Evolutionary conservation across 2,797 vertebrate genomes (phyloP).

Genomic region (Anguilla anguilla): DNA sequence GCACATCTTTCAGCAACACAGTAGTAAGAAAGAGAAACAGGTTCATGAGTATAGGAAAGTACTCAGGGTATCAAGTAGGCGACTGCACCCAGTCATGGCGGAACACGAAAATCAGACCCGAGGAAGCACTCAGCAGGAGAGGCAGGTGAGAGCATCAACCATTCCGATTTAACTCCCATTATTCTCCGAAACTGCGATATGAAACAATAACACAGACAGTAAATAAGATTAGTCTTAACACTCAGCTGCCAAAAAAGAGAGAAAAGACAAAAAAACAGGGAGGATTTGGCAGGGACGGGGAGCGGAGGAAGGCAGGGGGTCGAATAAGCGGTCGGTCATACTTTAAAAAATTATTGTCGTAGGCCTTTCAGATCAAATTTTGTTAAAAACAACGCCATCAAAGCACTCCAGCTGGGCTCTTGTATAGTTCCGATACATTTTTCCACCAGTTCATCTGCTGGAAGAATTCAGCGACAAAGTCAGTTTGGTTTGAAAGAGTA

Average conservation of each 20-base stretch:
- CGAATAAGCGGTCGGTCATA: constrained; percentile 46
- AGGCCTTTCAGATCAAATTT: constrained; percentile 76
- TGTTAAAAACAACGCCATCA: constrained; percentile 71
- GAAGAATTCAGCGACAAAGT: constrained; percentile 62
- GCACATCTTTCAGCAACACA: constrained; percentile 87
- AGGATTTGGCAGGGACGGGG: constrained; percentile 38
- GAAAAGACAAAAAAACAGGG: constrained; percentile 51
- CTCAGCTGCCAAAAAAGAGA: constrained; percentile 51
- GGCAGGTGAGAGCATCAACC: constrained; percentile 88
- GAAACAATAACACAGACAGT: constrained; percentile 61
- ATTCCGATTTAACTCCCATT: constrained; percentile 76
- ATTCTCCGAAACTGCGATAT: constrained; percentile 63
- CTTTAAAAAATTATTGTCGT: constrained; percentile 59
- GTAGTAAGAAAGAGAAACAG: constrained; percentile 83
- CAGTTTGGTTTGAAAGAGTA: constrained; percentile 48
- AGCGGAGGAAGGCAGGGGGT: constrained; percentile 46
- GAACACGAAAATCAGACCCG: constrained; percentile 73
- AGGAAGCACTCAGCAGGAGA: constrained; percentile 74
- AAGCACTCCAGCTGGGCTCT: constrained; percentile 74
- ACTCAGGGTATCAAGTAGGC: constrained; percentile 71
- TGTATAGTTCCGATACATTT: constrained; percentile 52
- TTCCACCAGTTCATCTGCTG: constrained; percentile 50
- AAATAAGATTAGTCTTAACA: constrained; percentile 64
- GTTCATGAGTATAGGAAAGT: constrained; percentile 82
- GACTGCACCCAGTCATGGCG: constrained; percentile 86